Conservation (phyloP, 1,140 invertebrate genomes). For the Venustaconcha ellipsiformis region DNA sequence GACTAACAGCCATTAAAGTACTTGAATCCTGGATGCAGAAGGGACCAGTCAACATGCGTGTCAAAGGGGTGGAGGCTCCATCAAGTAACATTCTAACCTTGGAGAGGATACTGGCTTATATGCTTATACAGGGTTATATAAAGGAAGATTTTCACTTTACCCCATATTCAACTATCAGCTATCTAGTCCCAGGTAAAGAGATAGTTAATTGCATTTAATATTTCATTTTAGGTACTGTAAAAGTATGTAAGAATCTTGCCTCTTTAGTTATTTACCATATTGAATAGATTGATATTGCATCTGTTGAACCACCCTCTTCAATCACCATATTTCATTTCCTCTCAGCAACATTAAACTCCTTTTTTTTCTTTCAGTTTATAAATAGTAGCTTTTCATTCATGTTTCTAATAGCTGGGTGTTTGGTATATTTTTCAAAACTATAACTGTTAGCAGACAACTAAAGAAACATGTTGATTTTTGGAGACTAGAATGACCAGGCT, state of each 20-base stretch:
- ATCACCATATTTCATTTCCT: neutral
- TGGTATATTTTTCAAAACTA: too few relatives aligned
- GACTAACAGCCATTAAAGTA: conserved; percentile 78
- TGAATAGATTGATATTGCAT: neutral
- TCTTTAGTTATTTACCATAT: neutral
- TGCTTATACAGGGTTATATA: conserved; percentile 83
- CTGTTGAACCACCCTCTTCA: neutral
- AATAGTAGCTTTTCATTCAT: too few relatives aligned
- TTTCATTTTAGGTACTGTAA: neutral
- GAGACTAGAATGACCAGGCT: too few relatives aligned
- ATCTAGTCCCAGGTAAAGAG: conserved; percentile 59
- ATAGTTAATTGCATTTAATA: neutral
- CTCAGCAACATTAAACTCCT: too few relatives aligned
- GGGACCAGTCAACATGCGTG: conserved; percentile 75
- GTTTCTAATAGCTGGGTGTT: too few relatives aligned
- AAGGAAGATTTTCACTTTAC: conserved; percentile 92
- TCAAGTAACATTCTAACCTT: conserved; percentile 67
- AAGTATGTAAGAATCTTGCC: neutral
- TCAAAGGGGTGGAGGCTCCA: conserved; percentile 74
- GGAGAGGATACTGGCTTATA: conserved; percentile 80
- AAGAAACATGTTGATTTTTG: too few relatives aligned
- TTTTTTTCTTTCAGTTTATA: too few relatives aligned
- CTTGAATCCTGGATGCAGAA: conserved; percentile 85
- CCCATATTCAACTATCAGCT: conserved; percentile 76
- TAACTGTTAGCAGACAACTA: too few relatives aligned